These are phyloP conservation scores for Drosophila eugracilis DNA, from an alignment of 1,140 invertebrate species.

Conservation along the genomic window DNA sequence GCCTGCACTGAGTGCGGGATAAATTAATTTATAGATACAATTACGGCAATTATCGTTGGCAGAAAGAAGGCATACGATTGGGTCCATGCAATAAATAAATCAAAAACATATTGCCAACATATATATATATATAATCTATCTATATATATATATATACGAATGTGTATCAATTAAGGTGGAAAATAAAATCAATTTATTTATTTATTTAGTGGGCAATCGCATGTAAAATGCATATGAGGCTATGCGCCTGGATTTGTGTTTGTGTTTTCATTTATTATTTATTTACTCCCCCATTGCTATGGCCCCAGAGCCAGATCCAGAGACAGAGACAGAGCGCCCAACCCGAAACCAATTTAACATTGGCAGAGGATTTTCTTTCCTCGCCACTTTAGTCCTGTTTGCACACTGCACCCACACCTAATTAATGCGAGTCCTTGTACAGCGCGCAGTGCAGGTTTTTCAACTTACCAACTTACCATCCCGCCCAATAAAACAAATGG, in stretches of 20 bases:
- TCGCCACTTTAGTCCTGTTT: constrained; percentile 5
- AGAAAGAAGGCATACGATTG: constrained; percentile 12
- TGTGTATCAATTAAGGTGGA: constrained; percentile 54
- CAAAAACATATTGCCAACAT: constrained; percentile 40
- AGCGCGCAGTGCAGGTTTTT: constrained; percentile 13
- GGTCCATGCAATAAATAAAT: constrained; percentile 56
- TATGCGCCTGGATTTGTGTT: constrained; percentile 48
- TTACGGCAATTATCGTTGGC: constrained; percentile 65
- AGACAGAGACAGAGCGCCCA: too few species aligned
- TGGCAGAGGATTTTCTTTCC: too few species aligned
- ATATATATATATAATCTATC: not conserved
- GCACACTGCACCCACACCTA: constrained; percentile 27
- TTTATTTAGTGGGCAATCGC: constrained; percentile 46
- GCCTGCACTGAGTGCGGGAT: constrained; percentile 19
- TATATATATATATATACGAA: too few species aligned
- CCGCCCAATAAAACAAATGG: not conserved
- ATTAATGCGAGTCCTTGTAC: constrained; percentile 24
- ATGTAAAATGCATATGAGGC: constrained; percentile 60
- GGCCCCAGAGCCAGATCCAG: too few species aligned
- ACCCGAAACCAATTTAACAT: too few species aligned
- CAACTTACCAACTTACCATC: too few species aligned
- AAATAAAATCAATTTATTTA: constrained; percentile 66
- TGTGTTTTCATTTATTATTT: constrained; percentile 51
- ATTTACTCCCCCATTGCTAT: constrained; percentile 3
- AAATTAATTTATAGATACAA: constrained; percentile 73